A percentile compares a stretch with the other conserved stretches of the same genome.
These are phyloP conservation scores for Seladonia tumulorum DNA, from an alignment of 2,888 invertebrate genomes.

Conservation along the genomic window DNA sequence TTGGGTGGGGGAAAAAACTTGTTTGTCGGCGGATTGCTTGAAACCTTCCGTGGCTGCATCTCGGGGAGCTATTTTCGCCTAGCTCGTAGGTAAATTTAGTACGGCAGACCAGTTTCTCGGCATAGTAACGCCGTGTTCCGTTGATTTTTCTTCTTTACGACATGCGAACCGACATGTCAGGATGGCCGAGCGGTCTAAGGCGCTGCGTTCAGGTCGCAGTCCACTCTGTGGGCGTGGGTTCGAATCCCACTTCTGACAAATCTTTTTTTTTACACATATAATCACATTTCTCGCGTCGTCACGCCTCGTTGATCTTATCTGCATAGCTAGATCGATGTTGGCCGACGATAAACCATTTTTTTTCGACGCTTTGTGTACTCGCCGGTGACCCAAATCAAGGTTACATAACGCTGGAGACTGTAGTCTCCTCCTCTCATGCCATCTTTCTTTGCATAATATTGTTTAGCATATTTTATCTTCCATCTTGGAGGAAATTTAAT, in stretches of 20 bases:
- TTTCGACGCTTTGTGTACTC: background rate
- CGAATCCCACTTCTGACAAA: conserved; percentile 93
- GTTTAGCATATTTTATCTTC: background rate
- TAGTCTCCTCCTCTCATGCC: background rate
- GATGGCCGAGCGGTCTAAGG: conserved; percentile 97
- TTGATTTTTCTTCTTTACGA: conserved; percentile 43
- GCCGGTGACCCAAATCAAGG: conserved; percentile 24
- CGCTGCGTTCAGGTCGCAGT: conserved; percentile 93
- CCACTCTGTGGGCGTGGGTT: conserved; percentile 93
- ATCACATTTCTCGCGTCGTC: background rate
- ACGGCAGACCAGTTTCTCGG: conserved; percentile 64
- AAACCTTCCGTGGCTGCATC: conserved; percentile 49
- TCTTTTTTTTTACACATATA: conserved; percentile 12
- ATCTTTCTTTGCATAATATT: background rate
- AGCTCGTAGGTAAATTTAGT: conserved; percentile 74
- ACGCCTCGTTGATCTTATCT: background rate
- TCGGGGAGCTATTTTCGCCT: conserved; percentile 69
- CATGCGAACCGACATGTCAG: conserved; percentile 85
- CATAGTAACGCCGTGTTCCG: conserved; percentile 25
- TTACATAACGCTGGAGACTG: conserved; percentile 23
- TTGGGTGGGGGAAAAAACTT: conserved; percentile 31
- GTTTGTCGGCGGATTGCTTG: conserved; percentile 58
- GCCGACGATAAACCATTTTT: background rate
- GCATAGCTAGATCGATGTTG: background rate
- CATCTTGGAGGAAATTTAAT: background rate